Base-by-base conservation (phyloP, 2,113 vertebrate genomes). In the Epinephelus fuscoguttatus region DNA sequence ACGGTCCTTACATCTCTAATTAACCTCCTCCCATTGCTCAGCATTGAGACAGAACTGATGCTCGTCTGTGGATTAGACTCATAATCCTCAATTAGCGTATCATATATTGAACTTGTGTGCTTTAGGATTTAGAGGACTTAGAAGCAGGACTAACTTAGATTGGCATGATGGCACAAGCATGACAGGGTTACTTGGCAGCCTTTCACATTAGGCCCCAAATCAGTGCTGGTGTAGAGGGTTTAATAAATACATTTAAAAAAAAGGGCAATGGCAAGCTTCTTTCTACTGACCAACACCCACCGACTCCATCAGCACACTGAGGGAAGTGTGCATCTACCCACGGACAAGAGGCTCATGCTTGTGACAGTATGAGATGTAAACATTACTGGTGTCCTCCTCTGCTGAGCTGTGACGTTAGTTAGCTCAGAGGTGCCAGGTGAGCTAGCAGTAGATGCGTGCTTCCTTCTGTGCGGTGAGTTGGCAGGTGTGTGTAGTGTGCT, bases 71-170 rank as follows among this genome's bases (percentile, higher is more conserved):
- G 77, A 90, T 90, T 87, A 80, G 47, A 88, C 70, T 71, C 60
- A 78, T 88, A 85, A 91, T 88, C 80, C 86, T 73, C 78, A 82
- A 76, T 76, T 83, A 91, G 63, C 13, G 1, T 15, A 62, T 81
- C 50, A 77, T 73, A 76, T 75, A 75, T 25, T 80, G 79, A 80
- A 82, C 61, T 70, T 80, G 81, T 70, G 47, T 82, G 57, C 85
- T 75, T 75, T 70, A 49, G 73, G 80, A 82, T 66, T 89, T 81
- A 59, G 40, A 70, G 69, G 72, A 75, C 11, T 84, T 56, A 66
- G 64, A 75, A 40, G 82, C 37, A 25, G 56, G 69, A 69, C 81
- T 77, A 71, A 90, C 45, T 63, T 4, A 30, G 66, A 85, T 25
- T 83, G 86, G 67, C 63, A 85, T 62, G 59, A 75, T 55, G 71